Base-by-base conservation (phyloP, 2,888 invertebrate species). In the Ophonus ardosiacus region DNA sequence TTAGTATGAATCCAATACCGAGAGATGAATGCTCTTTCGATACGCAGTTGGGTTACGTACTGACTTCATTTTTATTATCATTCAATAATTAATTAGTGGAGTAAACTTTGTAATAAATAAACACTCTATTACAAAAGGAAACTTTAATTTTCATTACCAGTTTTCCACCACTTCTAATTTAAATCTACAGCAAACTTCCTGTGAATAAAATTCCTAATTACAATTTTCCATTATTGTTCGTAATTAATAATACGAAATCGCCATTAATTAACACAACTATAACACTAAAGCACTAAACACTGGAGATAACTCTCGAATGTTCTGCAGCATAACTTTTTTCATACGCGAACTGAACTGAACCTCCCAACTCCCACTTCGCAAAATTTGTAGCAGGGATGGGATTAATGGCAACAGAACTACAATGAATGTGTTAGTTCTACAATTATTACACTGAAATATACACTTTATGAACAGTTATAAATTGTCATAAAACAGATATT, bases 221-320 rank as follows among this genome's bases (percentile, higher is more conserved):
- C 71, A 40, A 74, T 74, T 74, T 74, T 74, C 71, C 71, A 74
- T 74, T 74, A 74, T 43, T 43, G 21, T 13, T 43, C 40, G 40
- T 74, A 74, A 74, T 74, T 74, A 74, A 51, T 74, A 74, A 68
- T 74, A 17, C 31, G 38, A 21, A 68, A 38, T 68, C 68, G 31
- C n/a, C 68, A 68, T 68, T 68, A 74, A 21, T 74, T 74, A 40
- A 43, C 43, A 74, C 15, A 74, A 74, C 43, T 74, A 74, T 74
- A 74, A 74, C 43, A 74, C 71, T n/a, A n/a, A n/a, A n/a, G n/a
- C n/a, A n/a, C n/a, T 74, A 51, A 51, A 43, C 43, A 74, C 43
- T 51, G 43, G 43, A 51, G 43, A 51, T 51, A 51, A 8, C 43
- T 51, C 43, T 8, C 10, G 43, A 13, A 51, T 51, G 13, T 51